These are phyloP conservation scores for Drosophila macrospina DNA, from an alignment of 2,888 invertebrate genomes.

Conservation along the genomic window DNA sequence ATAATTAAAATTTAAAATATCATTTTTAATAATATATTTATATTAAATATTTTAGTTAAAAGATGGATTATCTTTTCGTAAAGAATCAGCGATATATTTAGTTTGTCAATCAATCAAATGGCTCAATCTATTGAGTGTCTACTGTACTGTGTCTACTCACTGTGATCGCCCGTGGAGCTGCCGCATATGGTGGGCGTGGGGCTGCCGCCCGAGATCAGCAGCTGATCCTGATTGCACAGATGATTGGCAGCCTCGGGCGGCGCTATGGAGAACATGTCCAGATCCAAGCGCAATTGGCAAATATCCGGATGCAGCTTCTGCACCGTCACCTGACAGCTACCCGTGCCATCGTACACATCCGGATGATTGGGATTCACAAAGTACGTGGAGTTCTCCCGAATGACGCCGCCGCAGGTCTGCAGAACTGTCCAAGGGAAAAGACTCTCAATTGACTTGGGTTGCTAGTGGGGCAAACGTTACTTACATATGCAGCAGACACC, in stretches of 20 bases:
- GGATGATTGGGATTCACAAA: constrained; percentile 95
- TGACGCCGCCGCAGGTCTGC: constrained; percentile 91
- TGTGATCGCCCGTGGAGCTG: constrained; percentile 92
- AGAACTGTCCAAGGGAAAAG: constrained; percentile 87
- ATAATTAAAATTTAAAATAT: too few relatives aligned
- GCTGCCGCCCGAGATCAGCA: constrained; percentile 93
- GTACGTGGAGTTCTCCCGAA: constrained; percentile 93
- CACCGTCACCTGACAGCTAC: constrained; percentile 94
- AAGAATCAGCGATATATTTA: too few relatives aligned
- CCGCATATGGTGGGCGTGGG: constrained; percentile 93
- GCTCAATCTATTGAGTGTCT: not conserved
- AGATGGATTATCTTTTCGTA: too few relatives aligned
- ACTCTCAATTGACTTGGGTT: too few relatives aligned
- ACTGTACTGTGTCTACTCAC: constrained; percentile 85
- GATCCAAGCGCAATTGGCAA: constrained; percentile 93
- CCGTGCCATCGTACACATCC: constrained; percentile 90
- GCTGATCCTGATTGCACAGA: constrained; percentile 93
- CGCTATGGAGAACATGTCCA: constrained; percentile 91
- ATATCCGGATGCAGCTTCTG: constrained; percentile 91
- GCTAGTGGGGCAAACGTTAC: too few relatives aligned
- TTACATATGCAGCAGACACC: constrained; percentile 85
- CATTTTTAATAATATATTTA: too few relatives aligned
- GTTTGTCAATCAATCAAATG: too few relatives aligned
- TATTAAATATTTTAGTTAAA: too few relatives aligned
- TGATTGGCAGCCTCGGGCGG: constrained; percentile 92